Percentiles rank a stretch among this genome's conserved stretches.
Conservation (phyloP, 1,140 invertebrate species). For the Heterodera schachtii region DNA sequence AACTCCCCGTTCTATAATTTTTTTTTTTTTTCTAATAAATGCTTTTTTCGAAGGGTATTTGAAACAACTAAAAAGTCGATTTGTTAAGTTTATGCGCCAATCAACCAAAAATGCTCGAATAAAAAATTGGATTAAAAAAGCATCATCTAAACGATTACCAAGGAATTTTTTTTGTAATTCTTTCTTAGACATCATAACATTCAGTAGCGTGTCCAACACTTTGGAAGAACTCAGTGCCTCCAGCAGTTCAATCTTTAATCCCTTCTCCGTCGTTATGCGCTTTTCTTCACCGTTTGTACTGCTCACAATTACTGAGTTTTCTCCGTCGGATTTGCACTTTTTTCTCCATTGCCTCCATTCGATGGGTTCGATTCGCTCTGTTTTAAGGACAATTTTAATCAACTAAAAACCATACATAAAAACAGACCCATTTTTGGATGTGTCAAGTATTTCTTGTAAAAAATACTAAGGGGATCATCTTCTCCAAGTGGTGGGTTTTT, state of each 20-base stretch:
- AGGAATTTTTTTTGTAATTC: not conserved
- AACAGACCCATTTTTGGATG: conserved; percentile 5
- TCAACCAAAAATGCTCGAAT: too few relatives aligned
- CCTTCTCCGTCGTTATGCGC: not conserved
- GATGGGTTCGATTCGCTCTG: not conserved
- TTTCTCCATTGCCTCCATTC: not conserved
- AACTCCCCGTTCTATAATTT: too few relatives aligned
- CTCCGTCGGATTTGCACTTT: not conserved
- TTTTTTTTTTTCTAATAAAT: too few relatives aligned
- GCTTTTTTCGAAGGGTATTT: too few relatives aligned
- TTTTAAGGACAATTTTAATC: conserved; percentile 3
- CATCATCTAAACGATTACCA: too few relatives aligned
- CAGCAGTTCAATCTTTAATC: conserved; percentile 12
- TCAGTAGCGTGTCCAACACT: conserved; percentile 12
- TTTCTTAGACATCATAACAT: conserved; percentile 11
- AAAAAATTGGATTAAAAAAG: too few relatives aligned
- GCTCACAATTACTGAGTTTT: not conserved
- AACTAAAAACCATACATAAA: not conserved
- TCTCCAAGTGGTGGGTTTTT: not conserved
- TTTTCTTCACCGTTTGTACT: not conserved
- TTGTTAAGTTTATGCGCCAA: too few relatives aligned
- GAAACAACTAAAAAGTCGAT: too few relatives aligned
- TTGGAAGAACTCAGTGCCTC: conserved; percentile 15
- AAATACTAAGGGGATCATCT: conserved; percentile 3
- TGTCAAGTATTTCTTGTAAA: not conserved